Base-by-base conservation (phyloP, 1,140 invertebrate species). In the Cydia pomonella region DNA sequence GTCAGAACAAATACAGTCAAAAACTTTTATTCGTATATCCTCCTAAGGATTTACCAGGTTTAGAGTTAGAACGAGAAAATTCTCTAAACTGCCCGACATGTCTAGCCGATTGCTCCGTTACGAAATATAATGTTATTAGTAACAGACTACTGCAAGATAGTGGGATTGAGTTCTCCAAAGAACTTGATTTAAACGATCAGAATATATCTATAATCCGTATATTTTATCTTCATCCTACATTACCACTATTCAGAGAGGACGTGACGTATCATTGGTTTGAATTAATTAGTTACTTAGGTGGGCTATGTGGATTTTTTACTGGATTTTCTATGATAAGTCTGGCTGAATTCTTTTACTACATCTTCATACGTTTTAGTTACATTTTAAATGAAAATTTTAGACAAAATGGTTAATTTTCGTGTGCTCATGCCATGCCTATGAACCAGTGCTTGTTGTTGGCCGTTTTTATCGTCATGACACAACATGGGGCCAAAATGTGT, bases 271-370 rank as follows among this genome's bases (percentile, higher is more conserved):
- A 33, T 33, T 64, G 63, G 63, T 64, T n/a, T 29, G 63, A 64
- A 64, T n/a, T 29, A 29, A 33, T 64, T 18, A 64, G 63, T 10
- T 64, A 64, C 27, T 29, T 64, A 29, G 63, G 63, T 29, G 63
- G 63, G 18, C 27, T 64, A 16, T 64, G 63, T 18, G 63, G 63
- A 29, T 29, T 64, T 27, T 33, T 64, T 29, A 64, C 63, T 29
- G 63, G 63, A n/a, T 64, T 64, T 64, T 64, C 63, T 33, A 33
- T 33, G 63, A 64, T 64, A 23, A 64, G 63, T 64, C 25, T 64
- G 5, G 63, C 63, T 9, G 63, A 64, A 33, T 29, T 64, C 23
- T 29, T 64, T 64, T 64, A 64, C 27, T 64, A n/a, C 13, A 64
- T 64, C 23, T 29, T 64, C 25, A 64, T 64, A 29, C 63, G 63